A percentile compares a stretch with the other conserved stretches of the same genome.
phyloP scores from a whole-genome alignment of 2,113 vertebrate genomes.

The Xerus inauris region DNA sequence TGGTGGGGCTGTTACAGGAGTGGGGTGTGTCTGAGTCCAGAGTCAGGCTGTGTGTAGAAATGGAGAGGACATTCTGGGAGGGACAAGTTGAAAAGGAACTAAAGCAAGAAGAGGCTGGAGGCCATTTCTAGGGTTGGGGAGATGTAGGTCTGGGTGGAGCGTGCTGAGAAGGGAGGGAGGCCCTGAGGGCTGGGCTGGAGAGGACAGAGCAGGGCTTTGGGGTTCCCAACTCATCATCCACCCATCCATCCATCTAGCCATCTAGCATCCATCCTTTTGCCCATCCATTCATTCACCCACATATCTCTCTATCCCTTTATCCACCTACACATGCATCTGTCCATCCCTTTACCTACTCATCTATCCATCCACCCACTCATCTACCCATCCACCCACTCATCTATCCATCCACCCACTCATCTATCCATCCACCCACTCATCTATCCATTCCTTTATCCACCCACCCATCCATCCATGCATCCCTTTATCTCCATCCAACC shows the following conservation, averaged over 20 bases:
- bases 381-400: neutral
- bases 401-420: neutral
- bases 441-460: fast-evolving
- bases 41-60: neutral
- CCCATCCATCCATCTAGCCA: neutral
- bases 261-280: neutral
- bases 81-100: neutral
- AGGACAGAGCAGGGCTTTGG: neutral
- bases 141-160: neutral
- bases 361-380: neutral
- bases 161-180: neutral
- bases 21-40: neutral
- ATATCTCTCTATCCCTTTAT: neutral
- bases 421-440: too few relatives aligned
- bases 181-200: neutral
- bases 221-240: neutral
- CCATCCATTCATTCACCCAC: neutral
- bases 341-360: neutral
- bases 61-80: neutral
- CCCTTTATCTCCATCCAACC: neutral
- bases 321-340: too few relatives aligned
- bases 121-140: neutral
- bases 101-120: neutral
- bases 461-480: neutral
- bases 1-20: neutral